Conservation (phyloP, 1,140 invertebrate genomes). For the Aphaenogaster floridana region DNA sequence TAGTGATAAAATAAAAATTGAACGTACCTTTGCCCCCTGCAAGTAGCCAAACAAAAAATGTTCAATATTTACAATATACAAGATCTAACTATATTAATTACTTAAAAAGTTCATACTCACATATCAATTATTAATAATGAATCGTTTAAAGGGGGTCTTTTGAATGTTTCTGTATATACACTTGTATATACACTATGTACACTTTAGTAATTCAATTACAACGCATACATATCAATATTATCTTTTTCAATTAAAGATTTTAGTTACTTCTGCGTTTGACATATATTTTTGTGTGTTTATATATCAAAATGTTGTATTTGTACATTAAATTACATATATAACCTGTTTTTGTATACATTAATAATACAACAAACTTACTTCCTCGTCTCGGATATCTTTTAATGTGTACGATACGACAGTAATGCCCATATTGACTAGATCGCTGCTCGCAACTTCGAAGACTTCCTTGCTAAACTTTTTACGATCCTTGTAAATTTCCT, state of each 20-base stretch:
- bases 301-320: neutral
- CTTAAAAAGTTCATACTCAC: slow-evolving; percentile 48
- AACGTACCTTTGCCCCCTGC: slow-evolving; percentile 90
- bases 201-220: slow-evolving; percentile 27
- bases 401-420: slow-evolving; percentile 99
- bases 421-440: slow-evolving; percentile 99
- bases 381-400: slow-evolving; percentile 99
- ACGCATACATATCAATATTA: slow-evolving; percentile 17
- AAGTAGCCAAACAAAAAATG: slow-evolving; percentile 88
- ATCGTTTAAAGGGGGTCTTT: slow-evolving; percentile 78
- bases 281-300: slow-evolving; percentile 33
- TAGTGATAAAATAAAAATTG: slow-evolving; percentile 82
- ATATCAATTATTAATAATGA: slow-evolving; percentile 68
- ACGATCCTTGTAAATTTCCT: slow-evolving; percentile 99
- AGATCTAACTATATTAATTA: slow-evolving; percentile 75
- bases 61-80: slow-evolving; percentile 81
- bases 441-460: slow-evolving; percentile 97
- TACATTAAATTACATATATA: neutral
- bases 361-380: slow-evolving; percentile 89
- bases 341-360: neutral
- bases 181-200: slow-evolving; percentile 15
- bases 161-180: slow-evolving; percentile 35
- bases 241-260: slow-evolving; percentile 39
- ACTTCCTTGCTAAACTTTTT: slow-evolving; percentile 99
- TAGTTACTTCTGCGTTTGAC: neutral